Evolutionary conservation across 2,797 vertebrate genomes (phyloP).

Genomic region (Chelonia mydas): DNA sequence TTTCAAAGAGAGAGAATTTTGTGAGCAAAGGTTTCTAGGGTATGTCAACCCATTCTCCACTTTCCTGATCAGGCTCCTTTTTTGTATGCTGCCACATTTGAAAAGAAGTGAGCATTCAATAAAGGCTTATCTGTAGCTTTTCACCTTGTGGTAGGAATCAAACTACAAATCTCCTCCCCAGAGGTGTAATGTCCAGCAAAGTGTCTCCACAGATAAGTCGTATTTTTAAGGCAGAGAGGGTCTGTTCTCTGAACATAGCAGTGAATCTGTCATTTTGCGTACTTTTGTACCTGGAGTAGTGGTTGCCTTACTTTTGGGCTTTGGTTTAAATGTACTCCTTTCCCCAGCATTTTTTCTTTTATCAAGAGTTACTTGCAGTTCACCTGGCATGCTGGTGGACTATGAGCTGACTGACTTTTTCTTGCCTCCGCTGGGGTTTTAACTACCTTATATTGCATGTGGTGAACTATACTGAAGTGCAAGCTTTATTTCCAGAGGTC

Average conservation of each 20-base stretch:
- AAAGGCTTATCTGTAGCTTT: background rate
- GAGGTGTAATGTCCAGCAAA: background rate
- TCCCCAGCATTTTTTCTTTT: conserved; percentile 24
- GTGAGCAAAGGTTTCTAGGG: background rate
- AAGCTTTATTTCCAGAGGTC: conserved; percentile 43
- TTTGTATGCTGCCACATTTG: background rate
- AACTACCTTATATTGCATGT: conserved; percentile 34
- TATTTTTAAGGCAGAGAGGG: background rate
- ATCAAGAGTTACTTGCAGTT: conserved; percentile 23
- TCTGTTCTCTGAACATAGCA: background rate
- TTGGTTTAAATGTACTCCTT: conserved; percentile 37
- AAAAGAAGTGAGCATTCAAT: background rate
- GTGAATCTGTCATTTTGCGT: background rate
- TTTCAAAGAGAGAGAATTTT: background rate
- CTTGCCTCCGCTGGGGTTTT: conserved; percentile 15
- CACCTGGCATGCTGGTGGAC: background rate
- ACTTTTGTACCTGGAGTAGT: conserved; percentile 31
- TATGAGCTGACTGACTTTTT: background rate
- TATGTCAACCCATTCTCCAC: background rate
- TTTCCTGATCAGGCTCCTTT: background rate
- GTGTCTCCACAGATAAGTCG: background rate
- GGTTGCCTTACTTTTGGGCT: conserved; percentile 52
- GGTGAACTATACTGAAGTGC: conserved; percentile 49
- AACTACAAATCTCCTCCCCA: rapidly evolving
- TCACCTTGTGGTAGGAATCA: rapidly evolving